phyloP scores from a whole-genome alignment of 2,888 invertebrate genomes.

The Ophioninae sp. region DNA sequence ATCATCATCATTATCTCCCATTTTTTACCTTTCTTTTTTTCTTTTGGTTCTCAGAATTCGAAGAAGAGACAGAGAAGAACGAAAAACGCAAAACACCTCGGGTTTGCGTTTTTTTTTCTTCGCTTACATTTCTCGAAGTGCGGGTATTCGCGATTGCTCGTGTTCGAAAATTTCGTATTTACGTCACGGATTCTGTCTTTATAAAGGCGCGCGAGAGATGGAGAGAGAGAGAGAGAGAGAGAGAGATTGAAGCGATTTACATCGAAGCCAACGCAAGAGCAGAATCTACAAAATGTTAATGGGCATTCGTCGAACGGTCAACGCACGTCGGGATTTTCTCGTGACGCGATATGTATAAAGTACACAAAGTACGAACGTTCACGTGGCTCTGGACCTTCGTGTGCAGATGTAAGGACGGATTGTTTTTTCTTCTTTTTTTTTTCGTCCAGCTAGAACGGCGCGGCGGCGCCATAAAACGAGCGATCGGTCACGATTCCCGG shows the following conservation, averaged over 20 bases:
- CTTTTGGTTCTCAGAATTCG: no score
- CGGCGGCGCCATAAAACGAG: conserved; percentile 49
- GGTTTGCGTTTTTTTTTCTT: conserved; percentile 22
- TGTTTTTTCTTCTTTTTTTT: no score
- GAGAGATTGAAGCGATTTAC: conserved; percentile 67
- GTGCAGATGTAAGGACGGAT: neutral
- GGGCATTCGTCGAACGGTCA: conserved; percentile 51
- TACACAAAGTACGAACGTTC: conserved; percentile 24
- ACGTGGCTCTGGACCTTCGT: conserved; percentile 2
- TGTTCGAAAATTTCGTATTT: conserved; percentile 58
- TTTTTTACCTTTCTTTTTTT: no score
- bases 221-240: conserved; percentile 21
- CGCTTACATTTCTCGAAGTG: conserved; percentile 14
- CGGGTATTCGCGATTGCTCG: conserved; percentile 26
- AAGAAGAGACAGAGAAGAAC: no score
- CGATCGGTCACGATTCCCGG: conserved; percentile 56
- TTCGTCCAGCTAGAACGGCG: conserved; percentile 16
- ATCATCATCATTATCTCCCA: no score
- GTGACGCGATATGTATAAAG: conserved; percentile 39
- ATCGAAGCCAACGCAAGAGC: conserved; percentile 63
- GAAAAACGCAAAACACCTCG: conserved; percentile 34
- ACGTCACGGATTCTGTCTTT: conserved; percentile 64
- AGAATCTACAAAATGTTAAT: conserved; percentile 62
- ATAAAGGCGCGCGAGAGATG: conserved; percentile 30
- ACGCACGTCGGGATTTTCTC: conserved; percentile 51